Percentiles rank a stretch among this genome's conserved stretches.
Conservation (phyloP, 23 tunicate genomes). For the Trididemnum nubilum region DNA sequence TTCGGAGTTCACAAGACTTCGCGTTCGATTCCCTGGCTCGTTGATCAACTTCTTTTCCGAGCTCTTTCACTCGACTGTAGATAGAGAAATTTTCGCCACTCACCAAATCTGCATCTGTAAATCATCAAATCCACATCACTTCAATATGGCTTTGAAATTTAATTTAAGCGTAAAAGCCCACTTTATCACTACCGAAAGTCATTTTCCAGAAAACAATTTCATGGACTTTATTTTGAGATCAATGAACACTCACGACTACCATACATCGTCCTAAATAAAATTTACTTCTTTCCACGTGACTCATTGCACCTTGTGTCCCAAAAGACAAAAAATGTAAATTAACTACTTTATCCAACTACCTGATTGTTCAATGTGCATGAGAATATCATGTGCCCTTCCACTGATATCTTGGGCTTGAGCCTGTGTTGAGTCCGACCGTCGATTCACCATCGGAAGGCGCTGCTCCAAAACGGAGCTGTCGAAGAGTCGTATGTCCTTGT, state of each 20-base stretch:
- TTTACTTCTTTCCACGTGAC: too few species aligned
- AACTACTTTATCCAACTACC: too few species aligned
- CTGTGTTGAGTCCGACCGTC: conserved; percentile 38
- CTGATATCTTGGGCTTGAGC: conserved; percentile 49
- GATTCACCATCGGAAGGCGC: conserved; percentile 26
- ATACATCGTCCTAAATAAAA: too few species aligned
- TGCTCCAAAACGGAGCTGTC: conserved; percentile 72
- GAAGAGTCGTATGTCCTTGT: conserved; percentile 47
- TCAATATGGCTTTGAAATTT: not conserved
- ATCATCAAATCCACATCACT: too few species aligned
- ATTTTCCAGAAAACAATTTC: too few species aligned
- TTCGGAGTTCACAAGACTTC: conserved; percentile 38
- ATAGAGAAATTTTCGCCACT: conserved; percentile 61
- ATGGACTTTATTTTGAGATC: too few species aligned
- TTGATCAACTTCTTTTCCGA: conserved; percentile 49
- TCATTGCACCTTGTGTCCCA: too few species aligned
- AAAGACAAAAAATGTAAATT: too few species aligned
- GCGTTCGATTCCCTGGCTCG: conserved; percentile 50
- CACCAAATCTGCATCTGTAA: conserved; percentile 57
- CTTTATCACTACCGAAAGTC: too few species aligned
- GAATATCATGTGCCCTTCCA: conserved; percentile 65
- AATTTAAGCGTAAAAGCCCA: too few species aligned
- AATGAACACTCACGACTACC: too few species aligned
- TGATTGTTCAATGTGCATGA: conserved; percentile 64
- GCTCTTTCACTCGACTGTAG: conserved; percentile 55